A percentile compares a stretch with the other conserved stretches of the same genome.
phyloP scores from a whole-genome alignment of 2,797 vertebrate species.

The Arnoldichthys spilopterus region DNA sequence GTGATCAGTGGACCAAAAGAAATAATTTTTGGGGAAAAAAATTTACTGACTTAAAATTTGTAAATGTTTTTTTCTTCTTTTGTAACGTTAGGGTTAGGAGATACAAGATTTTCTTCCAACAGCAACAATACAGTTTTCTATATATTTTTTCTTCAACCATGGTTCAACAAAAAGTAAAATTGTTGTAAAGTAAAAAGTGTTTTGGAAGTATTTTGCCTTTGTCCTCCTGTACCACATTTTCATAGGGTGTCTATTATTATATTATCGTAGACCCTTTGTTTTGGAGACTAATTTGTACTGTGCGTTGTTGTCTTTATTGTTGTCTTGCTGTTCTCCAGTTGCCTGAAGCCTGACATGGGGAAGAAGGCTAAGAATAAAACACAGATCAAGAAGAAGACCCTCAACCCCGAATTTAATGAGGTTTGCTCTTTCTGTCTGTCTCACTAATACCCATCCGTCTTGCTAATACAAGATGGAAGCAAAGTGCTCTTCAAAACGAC shows the following conservation, averaged over 20 bases:
- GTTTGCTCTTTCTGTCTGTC: conserved; percentile 67
- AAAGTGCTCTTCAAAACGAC: background rate
- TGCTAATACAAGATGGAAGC: conserved; percentile 19
- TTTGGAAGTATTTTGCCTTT: background rate
- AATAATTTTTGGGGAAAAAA: too few species aligned
- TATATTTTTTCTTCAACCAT: too few species aligned
- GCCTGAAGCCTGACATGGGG: conserved; percentile 97
- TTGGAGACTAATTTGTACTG: conserved; percentile 22
- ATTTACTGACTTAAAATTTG: too few species aligned
- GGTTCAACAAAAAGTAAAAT: background rate
- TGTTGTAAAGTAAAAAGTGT: background rate
- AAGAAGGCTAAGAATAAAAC: conserved; percentile 98
- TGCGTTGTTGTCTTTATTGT: conserved; percentile 35
- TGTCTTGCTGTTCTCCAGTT: conserved; percentile 71
- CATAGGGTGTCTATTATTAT: background rate
- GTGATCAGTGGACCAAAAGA: too few species aligned
- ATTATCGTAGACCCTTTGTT: background rate
- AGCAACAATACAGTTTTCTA: too few species aligned
- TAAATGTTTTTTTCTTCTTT: too few species aligned
- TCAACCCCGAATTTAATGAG: conserved; percentile 98
- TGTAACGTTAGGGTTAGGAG: too few species aligned
- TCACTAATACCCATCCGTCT: conserved; percentile 29
- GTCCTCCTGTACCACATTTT: background rate
- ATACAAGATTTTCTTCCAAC: too few species aligned
- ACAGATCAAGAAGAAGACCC: conserved; percentile 97